These are phyloP conservation scores for Phaonia tiefii DNA, from an alignment of 2,888 invertebrate genomes.

Conservation along the genomic window DNA sequence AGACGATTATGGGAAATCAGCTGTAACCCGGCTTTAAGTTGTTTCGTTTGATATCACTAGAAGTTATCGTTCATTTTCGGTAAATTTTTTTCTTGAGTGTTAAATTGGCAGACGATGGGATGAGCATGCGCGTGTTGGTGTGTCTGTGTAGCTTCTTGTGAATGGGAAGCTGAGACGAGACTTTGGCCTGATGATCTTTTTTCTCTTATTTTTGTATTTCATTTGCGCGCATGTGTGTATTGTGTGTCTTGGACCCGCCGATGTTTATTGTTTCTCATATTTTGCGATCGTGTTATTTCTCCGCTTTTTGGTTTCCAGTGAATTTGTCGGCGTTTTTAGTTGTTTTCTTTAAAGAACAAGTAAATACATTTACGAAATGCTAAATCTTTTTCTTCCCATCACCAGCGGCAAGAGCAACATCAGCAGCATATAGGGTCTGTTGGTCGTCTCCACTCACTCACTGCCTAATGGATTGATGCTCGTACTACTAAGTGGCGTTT, in stretches of 20 bases:
- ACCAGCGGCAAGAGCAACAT: slow-evolving; percentile 13
- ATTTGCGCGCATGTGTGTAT: not conserved
- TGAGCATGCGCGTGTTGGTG: slow-evolving; percentile 10
- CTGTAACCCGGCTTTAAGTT: not conserved
- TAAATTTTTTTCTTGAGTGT: slow-evolving; percentile 21
- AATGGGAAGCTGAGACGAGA: slow-evolving; percentile 15
- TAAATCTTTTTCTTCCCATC: slow-evolving; percentile 56
- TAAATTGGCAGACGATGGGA: slow-evolving; percentile 43
- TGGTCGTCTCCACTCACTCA: not conserved
- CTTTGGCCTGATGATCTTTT: slow-evolving; percentile 42
- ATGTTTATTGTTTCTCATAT: slow-evolving; percentile 55
- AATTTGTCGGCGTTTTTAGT: slow-evolving; percentile 64
- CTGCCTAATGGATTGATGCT: slow-evolving; percentile 20
- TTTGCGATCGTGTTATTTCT: slow-evolving; percentile 38
- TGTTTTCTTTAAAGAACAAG: slow-evolving; percentile 63
- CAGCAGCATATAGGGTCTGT: slow-evolving; percentile 2
- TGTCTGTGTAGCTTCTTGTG: slow-evolving; percentile 37
- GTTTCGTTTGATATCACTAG: not conserved
- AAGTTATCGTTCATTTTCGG: not conserved
- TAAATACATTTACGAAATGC: slow-evolving; percentile 62
- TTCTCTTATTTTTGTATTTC: not conserved
- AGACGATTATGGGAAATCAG: not conserved
- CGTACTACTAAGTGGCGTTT: slow-evolving; percentile 60
- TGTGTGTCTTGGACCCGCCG: slow-evolving; percentile 35
- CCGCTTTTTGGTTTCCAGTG: slow-evolving; percentile 58